These are phyloP conservation scores for Vulpes ferrilata DNA, from an alignment of 2,113 vertebrate genomes.

Conservation along the genomic window DNA sequence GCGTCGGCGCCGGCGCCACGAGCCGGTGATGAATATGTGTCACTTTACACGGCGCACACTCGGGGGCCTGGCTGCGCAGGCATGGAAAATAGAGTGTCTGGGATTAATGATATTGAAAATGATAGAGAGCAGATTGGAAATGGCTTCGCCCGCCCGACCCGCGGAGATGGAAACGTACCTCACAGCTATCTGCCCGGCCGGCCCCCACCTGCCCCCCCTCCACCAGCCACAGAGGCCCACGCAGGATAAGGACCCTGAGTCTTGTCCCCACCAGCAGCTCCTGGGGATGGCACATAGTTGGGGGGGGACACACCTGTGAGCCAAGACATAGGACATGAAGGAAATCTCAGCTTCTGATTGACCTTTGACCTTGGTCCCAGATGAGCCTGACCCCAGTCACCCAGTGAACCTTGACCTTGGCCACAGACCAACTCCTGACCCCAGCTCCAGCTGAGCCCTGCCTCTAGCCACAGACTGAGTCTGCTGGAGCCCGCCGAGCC, in stretches of 20 bases:
- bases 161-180: constrained; percentile 94
- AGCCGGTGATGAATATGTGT: constrained; percentile 94
- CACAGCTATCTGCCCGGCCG: constrained; percentile 89
- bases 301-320: not conserved
- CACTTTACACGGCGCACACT: constrained; percentile 93
- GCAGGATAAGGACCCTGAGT: not conserved
- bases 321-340: not conserved
- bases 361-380: constrained; percentile 49
- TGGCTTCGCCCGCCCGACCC: constrained; percentile 96
- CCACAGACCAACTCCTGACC: constrained; percentile 14
- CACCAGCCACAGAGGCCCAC: constrained; percentile 52
- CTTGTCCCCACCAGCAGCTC: constrained; percentile 34
- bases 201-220: constrained; percentile 76
- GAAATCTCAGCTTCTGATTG: constrained; percentile 11
- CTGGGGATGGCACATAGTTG: not conserved
- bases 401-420: constrained; percentile 69
- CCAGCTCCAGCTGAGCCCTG: constrained; percentile 7
- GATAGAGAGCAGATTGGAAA: constrained; percentile 99
- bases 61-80: constrained; percentile 95
- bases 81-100: constrained; percentile 97
- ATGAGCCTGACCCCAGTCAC: constrained; percentile 6
- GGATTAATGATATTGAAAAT: constrained; percentile 99
- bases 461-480: constrained; percentile 41
- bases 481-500: not conserved
- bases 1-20: constrained; percentile 88